A percentile compares a stretch with the other conserved stretches of the same genome.
Conservation (phyloP, 2,797 vertebrate species). For the Argyrosomus regius region DNA sequence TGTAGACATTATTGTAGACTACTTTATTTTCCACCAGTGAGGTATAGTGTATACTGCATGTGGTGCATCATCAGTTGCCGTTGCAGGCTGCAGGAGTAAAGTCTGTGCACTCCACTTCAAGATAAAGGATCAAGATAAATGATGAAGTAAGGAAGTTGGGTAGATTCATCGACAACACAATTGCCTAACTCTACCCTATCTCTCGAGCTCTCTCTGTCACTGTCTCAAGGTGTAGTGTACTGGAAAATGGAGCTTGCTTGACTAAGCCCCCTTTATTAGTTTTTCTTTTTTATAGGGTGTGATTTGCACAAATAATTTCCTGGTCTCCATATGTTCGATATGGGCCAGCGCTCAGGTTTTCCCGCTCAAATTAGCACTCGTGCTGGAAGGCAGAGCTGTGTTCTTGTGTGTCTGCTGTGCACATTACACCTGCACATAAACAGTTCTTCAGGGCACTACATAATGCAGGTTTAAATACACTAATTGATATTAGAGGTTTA, state of each 20-base stretch:
- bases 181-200: conserved; percentile 69
- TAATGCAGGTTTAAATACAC: not conserved
- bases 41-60: conserved; percentile 10
- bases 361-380: conserved; percentile 57
- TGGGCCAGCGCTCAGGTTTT: conserved; percentile 61
- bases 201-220: conserved; percentile 74
- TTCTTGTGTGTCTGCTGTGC: conserved; percentile 20
- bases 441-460: conserved; percentile 11
- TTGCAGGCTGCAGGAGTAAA: conserved; percentile 47
- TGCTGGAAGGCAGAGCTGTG: conserved; percentile 29
- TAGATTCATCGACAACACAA: conserved; percentile 76
- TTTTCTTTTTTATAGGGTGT: conserved; percentile 78
- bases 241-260: conserved; percentile 83
- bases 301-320: conserved; percentile 81
- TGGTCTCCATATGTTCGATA: conserved; percentile 76
- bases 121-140: conserved; percentile 69
- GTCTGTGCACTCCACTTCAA: conserved; percentile 44
- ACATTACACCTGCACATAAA: conserved; percentile 11
- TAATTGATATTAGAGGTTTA: not conserved
- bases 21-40: conserved; percentile 32
- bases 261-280: conserved; percentile 80
- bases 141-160: conserved; percentile 70
- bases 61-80: conserved; percentile 44
- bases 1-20: conserved; percentile 18
- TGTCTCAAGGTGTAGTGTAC: conserved; percentile 83